Base-by-base conservation (phyloP, 2,888 invertebrate genomes). In the Myopa tessellatipennis region DNA sequence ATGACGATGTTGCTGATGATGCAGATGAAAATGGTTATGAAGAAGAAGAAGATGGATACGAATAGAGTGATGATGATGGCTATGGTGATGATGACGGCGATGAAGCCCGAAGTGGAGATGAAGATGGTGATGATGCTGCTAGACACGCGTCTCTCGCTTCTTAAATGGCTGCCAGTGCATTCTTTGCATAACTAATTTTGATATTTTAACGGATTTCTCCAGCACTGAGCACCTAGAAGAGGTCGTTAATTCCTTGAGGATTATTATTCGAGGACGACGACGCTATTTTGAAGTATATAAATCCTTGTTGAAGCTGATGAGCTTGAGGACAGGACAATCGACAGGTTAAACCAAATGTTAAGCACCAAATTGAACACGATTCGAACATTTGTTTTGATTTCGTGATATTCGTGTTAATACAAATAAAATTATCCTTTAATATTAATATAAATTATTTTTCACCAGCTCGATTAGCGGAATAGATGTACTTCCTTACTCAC, bases 141-240 rank as follows among this genome's bases (percentile, higher is more conserved):
- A 70, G 55, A 70, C 14, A 36, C 38, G 40, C 67, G 67, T 34
- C 26, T 52, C 55, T 67, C 69, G 38, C 52, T 72, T 65, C 73
- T 72, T 77, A 76, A 78, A 73, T 75, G 77, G 61, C 77, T 74
- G 77, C 65, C 45, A 18, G 65, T 50, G 75, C 77, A 77, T 73
- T 77, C 77, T 78, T 76, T 79, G 79, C 78, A 78, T 78, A 78
- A 78, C 77, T 78, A 79, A 79, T 79, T 79, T 79, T 75, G 69
- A 70, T 63, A 50, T 69, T 58, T 77, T 73, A 75, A 73, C 45
- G 72, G 55, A 67, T 74, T 67, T 58, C 38, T 52, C 26, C 40
- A 60, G 60, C 45, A 74, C 52, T 36, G 74, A 74, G 36, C 36
- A 7, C 36, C 34, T 18, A 18, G 36, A 60, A 45, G n/a, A 16